Evolutionary conservation across 2,113 vertebrate genomes (phyloP).

Genomic region (Oxyura jamaicensis): DNA sequence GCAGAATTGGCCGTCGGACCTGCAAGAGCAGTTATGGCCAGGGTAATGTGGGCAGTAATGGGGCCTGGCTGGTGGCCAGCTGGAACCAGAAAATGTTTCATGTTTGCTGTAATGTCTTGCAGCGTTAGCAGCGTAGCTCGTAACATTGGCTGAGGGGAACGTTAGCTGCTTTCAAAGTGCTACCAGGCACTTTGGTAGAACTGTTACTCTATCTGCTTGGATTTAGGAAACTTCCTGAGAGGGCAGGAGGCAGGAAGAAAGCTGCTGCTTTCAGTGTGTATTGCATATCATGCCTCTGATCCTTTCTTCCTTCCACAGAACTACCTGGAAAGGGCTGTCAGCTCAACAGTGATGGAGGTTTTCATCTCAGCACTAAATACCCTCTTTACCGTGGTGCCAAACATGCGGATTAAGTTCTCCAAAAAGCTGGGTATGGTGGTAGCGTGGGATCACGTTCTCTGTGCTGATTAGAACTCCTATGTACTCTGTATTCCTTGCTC

Average conservation of each 20-base stretch:
- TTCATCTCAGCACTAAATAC: slow-evolving; percentile 84
- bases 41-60: neutral
- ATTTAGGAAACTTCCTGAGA: neutral
- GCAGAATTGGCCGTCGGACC: neutral
- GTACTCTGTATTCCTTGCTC: neutral
- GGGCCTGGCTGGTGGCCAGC: neutral
- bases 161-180: neutral
- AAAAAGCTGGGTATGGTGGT: slow-evolving; percentile 87
- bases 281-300: neutral
- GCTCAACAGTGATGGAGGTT: slow-evolving; percentile 80
- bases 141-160: neutral
- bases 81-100: neutral
- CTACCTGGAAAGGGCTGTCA: slow-evolving; percentile 77
- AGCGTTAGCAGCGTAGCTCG: neutral
- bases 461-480: neutral
- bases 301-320: slow-evolving; percentile 76
- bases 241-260: neutral
- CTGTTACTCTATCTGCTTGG: neutral
- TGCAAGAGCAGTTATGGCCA: neutral
- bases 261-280: neutral
- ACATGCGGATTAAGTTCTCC: slow-evolving; percentile 84
- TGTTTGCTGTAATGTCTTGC: neutral
- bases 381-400: slow-evolving; percentile 85
- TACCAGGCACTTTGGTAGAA: slow-evolving; percentile 11
- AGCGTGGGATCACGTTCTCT: neutral